Evolutionary conservation across 2,888 invertebrate species (phyloP).

Genomic region (Calliphora vomitoria): DNA sequence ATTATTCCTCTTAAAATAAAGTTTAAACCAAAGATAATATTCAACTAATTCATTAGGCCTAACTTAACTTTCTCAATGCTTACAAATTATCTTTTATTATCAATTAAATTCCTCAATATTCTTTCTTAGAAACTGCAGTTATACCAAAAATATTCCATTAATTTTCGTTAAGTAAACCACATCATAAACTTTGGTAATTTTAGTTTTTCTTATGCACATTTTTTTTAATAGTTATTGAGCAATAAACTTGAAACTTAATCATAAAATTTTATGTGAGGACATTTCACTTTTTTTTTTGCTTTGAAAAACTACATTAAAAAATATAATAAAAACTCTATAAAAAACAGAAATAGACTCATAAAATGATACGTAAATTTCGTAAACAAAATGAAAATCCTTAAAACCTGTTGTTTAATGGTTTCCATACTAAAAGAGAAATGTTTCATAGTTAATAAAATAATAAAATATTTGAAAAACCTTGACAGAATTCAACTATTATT

Average conservation of each 20-base stretch:
- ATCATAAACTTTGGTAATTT: slow-evolving; percentile 7
- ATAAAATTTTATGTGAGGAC: slow-evolving; percentile 48
- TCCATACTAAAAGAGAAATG: not conserved
- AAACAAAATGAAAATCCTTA: slow-evolving; percentile 17
- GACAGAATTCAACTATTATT: not conserved
- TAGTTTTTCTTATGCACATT: not conserved
- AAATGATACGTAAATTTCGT: slow-evolving; percentile 14
- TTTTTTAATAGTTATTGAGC: slow-evolving; percentile 32
- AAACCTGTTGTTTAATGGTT: not conserved
- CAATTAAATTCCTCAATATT: not conserved
- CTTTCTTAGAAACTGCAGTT: not conserved
- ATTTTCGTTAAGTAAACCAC: slow-evolving; percentile 2
- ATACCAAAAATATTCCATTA: slow-evolving; percentile 17
- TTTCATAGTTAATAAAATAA: too few relatives aligned
- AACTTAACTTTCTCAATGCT: too few relatives aligned
- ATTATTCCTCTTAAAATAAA: too few relatives aligned
- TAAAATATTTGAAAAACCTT: not conserved
- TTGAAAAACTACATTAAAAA: slow-evolving; percentile 18
- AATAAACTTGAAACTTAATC: slow-evolving; percentile 31
- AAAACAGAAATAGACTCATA: not conserved
- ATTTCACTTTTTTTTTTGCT: slow-evolving; percentile 26
- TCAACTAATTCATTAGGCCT: too few relatives aligned
- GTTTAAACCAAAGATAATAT: too few relatives aligned
- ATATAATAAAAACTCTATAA: slow-evolving; percentile 10
- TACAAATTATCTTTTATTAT: too few relatives aligned